Evolutionary conservation across 2,113 vertebrate species (phyloP).

Genomic region (Thermophis baileyi): DNA sequence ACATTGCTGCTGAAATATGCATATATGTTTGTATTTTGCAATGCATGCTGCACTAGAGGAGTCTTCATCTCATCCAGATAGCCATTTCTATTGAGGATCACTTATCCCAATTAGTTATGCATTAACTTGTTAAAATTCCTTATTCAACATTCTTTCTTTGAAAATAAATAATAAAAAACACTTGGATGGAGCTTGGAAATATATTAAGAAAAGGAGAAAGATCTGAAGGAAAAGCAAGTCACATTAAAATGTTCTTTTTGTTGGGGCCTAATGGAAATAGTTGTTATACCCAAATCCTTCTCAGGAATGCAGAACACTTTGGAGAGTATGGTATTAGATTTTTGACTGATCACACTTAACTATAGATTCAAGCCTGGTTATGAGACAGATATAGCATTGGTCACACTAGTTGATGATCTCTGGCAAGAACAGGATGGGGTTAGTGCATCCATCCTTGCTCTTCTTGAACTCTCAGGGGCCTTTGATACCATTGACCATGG

Average conservation of each 20-base stretch:
- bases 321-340: background rate
- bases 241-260: background rate
- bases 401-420: too few relatives aligned
- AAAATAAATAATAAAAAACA: background rate
- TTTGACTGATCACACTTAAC: background rate
- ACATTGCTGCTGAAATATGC: background rate
- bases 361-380: background rate
- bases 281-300: background rate
- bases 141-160: background rate
- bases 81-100: background rate
- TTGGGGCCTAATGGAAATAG: background rate
- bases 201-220: background rate
- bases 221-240: background rate
- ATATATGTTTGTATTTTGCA: background rate
- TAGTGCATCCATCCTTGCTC: too few relatives aligned
- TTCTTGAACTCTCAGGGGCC: too few relatives aligned
- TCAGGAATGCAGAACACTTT: background rate
- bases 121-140: background rate
- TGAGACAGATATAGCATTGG: too few relatives aligned
- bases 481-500: too few relatives aligned
- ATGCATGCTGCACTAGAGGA: background rate
- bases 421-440: too few relatives aligned
- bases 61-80: background rate
- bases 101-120: background rate
- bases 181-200: background rate